These are phyloP conservation scores for Gorsachius magnificus DNA, from an alignment of 2,797 vertebrate genomes.

Conservation along the genomic window DNA sequence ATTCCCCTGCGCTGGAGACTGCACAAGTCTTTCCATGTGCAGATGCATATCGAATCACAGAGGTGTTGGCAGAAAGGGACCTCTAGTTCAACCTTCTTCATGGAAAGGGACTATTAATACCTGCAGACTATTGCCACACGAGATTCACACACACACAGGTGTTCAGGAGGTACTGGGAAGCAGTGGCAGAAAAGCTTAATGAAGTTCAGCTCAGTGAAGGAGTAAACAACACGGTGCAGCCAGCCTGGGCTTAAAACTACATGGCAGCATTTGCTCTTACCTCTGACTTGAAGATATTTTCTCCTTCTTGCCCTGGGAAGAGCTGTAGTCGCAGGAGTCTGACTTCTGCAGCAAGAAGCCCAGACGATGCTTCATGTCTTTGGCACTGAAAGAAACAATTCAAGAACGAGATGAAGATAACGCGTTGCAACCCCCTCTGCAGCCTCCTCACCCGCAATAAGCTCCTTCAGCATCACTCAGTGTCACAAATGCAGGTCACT, in stretches of 20 bases:
- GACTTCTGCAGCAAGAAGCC: slow-evolving; percentile 91
- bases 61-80: not conserved
- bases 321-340: slow-evolving; percentile 80
- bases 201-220: not conserved
- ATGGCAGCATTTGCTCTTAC: slow-evolving; percentile 69
- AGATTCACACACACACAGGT: not conserved
- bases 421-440: not conserved
- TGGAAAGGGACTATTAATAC: not conserved
- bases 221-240: not conserved
- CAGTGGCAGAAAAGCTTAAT: not conserved
- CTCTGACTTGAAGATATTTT: slow-evolving; percentile 77
- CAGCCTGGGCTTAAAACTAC: not conserved
- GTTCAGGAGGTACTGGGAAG: not conserved
- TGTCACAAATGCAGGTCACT: not conserved
- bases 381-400: slow-evolving; percentile 79
- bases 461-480: not conserved
- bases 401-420: not conserved
- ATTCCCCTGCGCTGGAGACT: not conserved
- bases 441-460: not conserved
- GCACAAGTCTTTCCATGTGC: not conserved
- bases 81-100: not conserved
- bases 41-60: not conserved
- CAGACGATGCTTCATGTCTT: slow-evolving; percentile 93
- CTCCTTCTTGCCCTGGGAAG: slow-evolving; percentile 76
- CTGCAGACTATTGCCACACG: not conserved